Evolutionary conservation across 2,113 vertebrate species (phyloP).

Genomic region (Poeciliopsis occidentalis): DNA sequence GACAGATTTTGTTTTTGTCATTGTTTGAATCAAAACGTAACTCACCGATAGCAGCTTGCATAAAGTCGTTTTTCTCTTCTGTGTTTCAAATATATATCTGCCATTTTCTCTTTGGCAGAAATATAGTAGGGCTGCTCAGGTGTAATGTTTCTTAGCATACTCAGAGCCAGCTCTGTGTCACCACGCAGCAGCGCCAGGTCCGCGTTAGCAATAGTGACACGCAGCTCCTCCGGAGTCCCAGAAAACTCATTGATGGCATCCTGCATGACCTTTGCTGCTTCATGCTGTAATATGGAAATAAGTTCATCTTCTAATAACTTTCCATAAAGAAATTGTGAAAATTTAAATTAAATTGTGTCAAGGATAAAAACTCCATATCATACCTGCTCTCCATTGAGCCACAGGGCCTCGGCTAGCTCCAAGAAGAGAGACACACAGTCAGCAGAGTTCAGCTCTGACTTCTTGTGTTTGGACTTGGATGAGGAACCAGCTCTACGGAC

Average conservation of each 20-base stretch:
- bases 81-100: slow-evolving; percentile 90
- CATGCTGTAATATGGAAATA: slow-evolving; percentile 83
- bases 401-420: slow-evolving; percentile 90
- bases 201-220: slow-evolving; percentile 91
- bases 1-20: not conserved
- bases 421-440: slow-evolving; percentile 91
- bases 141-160: slow-evolving; percentile 89
- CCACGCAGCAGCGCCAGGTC: slow-evolving; percentile 90
- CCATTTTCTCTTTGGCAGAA: slow-evolving; percentile 96
- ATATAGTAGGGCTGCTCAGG: slow-evolving; percentile 93
- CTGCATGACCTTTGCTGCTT: slow-evolving; percentile 95
- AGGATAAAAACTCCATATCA: not conserved
- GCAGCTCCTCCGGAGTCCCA: slow-evolving; percentile 90
- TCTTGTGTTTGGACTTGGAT: slow-evolving; percentile 84
- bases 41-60: slow-evolving; percentile 91
- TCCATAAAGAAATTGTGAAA: not conserved
- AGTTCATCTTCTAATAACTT: not conserved
- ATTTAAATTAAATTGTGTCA: not conserved
- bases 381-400: slow-evolving; percentile 93
- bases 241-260: slow-evolving; percentile 96
- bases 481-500: slow-evolving; percentile 81
- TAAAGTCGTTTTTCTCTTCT: slow-evolving; percentile 94
- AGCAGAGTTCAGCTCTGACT: slow-evolving; percentile 81
- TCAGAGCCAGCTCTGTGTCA: slow-evolving; percentile 89
- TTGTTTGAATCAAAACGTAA: not conserved